Conservation (phyloP, 2,113 vertebrate species). For the Caranx ignobilis region DNA sequence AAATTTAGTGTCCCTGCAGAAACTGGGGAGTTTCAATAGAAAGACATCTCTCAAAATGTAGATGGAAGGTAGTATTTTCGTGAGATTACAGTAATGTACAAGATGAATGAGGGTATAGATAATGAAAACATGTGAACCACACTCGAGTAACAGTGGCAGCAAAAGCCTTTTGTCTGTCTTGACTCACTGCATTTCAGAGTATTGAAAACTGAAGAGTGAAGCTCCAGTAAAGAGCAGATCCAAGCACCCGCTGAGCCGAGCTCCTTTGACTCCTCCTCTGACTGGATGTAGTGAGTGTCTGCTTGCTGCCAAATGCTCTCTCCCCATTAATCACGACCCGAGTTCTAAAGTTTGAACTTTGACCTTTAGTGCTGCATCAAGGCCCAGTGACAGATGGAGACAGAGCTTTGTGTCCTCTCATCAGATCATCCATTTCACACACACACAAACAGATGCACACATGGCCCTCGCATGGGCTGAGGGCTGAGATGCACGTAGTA, state of each 20-base stretch:
- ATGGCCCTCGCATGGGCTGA: slow-evolving; percentile 18
- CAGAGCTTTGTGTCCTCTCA: slow-evolving; percentile 64
- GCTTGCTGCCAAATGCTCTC: slow-evolving; percentile 61
- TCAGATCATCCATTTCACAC: slow-evolving; percentile 64
- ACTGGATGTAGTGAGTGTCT: slow-evolving; percentile 37
- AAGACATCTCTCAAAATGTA: not conserved
- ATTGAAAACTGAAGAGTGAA: slow-evolving; percentile 30
- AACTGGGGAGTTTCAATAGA: not conserved
- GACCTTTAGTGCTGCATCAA: slow-evolving; percentile 71
- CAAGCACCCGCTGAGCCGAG: slow-evolving; percentile 23
- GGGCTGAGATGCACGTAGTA: slow-evolving; percentile 39
- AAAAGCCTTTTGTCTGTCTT: slow-evolving; percentile 10
- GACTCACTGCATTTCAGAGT: not conserved
- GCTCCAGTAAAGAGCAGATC: slow-evolving; percentile 38
- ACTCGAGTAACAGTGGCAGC: not conserved
- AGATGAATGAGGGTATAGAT: not conserved
- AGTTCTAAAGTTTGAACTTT: slow-evolving; percentile 72
- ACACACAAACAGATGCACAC: slow-evolving; percentile 5
- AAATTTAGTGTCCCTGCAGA: not conserved
- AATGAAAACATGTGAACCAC: not conserved
- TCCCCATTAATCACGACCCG: slow-evolving; percentile 74
- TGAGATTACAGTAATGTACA: not conserved
- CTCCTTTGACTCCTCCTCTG: not conserved
- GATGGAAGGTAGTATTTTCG: not conserved
- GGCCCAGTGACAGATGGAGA: slow-evolving; percentile 77